phyloP scores from a whole-genome alignment of 2,113 vertebrate genomes.

The Seriola aureovittata region DNA sequence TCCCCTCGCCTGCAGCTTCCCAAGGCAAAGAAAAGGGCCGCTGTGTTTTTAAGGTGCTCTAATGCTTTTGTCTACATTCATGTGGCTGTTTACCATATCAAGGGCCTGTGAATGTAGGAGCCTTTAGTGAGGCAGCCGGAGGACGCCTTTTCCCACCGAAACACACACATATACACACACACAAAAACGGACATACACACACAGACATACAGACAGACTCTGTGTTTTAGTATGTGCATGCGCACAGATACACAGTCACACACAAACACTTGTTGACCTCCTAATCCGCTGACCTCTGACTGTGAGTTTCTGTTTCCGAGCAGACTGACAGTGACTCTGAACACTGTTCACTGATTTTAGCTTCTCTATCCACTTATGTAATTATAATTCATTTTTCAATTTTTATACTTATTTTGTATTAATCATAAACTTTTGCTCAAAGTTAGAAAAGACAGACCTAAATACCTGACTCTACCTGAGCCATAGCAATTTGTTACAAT shows the following conservation, averaged over 20 bases:
- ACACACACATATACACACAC: constrained; percentile 36
- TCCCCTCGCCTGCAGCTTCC: constrained; percentile 57
- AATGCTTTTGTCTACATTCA: constrained; percentile 80
- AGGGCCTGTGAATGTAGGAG: constrained; percentile 74
- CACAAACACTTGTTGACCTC: constrained; percentile 71
- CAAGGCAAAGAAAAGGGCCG: constrained; percentile 61
- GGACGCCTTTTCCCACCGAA: constrained; percentile 75
- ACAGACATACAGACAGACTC: constrained; percentile 4
- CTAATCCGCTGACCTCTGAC: constrained; percentile 57
- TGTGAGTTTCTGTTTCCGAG: constrained; percentile 22
- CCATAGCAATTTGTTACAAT: too few relatives aligned
- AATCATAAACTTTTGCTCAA: background rate
- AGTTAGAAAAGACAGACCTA: too few relatives aligned
- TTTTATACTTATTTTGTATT: background rate
- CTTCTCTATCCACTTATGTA: background rate
- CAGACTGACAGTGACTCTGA: background rate
- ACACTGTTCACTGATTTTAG: background rate
- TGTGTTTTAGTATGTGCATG: constrained; percentile 9
- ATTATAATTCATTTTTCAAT: background rate
- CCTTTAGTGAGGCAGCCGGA: constrained; percentile 57
- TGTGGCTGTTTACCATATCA: constrained; percentile 83
- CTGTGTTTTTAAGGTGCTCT: constrained; percentile 72
- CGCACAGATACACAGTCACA: constrained; percentile 39
- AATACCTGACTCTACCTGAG: too few relatives aligned
- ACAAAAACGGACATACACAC: constrained; percentile 20